These are phyloP conservation scores for Osmoderma eremita DNA, from an alignment of 2,888 invertebrate species.

Conservation along the genomic window DNA sequence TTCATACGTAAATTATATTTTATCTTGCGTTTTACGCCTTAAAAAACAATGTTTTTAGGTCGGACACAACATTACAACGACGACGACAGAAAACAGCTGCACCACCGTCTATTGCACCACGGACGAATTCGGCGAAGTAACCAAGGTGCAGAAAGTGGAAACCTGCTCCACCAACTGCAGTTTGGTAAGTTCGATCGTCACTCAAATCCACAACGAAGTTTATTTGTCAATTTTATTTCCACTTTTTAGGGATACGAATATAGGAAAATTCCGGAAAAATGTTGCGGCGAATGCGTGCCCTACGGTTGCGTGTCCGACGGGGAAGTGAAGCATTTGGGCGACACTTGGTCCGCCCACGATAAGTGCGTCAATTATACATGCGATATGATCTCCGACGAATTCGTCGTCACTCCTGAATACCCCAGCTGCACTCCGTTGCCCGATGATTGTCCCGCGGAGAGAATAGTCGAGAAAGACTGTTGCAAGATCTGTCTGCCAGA, in stretches of 20 bases:
- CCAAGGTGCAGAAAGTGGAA: conserved; percentile 1
- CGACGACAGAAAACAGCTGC: neutral
- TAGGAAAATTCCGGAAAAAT: conserved; percentile 60
- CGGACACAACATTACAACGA: neutral
- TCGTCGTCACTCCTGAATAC: conserved; percentile 59
- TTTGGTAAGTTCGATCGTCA: conserved; percentile 9
- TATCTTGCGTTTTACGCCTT: neutral
- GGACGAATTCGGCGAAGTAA: neutral
- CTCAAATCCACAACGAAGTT: no score
- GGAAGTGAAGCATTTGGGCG: conserved; percentile 64
- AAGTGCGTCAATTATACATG: conserved; percentile 73
- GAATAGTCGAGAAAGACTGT: conserved; percentile 72
- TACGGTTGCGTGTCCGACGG: conserved; percentile 70
- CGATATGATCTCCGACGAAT: conserved; percentile 63
- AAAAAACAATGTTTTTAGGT: conserved; percentile 1
- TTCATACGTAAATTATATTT: neutral
- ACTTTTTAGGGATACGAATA: conserved; percentile 71
- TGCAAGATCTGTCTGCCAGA: conserved; percentile 69
- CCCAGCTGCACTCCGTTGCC: conserved; percentile 72
- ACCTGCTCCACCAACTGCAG: conserved; percentile 2
- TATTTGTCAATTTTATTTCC: conserved; percentile 37
- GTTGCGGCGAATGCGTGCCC: conserved; percentile 75
- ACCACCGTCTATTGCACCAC: neutral
- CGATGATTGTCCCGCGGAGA: conserved; percentile 67
- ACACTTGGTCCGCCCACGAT: conserved; percentile 71